Conservation (phyloP, 2,888 invertebrate species). For the Laothoe populi region DNA sequence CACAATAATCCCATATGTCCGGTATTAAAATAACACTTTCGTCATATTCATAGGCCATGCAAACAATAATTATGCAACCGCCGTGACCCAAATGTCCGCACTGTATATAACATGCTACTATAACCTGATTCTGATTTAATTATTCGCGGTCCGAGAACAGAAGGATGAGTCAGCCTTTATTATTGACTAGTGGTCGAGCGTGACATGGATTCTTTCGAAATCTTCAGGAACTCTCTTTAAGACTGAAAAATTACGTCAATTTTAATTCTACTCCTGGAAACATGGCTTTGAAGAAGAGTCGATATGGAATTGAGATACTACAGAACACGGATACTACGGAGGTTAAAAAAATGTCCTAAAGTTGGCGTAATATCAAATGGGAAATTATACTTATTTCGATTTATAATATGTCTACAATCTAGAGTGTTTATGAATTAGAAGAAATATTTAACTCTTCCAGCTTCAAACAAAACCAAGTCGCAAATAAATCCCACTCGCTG, state of each 20-base stretch:
- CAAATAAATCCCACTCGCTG: too few species aligned
- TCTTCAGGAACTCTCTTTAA: not conserved
- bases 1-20: conserved; percentile 2
- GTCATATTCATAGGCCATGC: conserved; percentile 17
- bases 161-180: conserved; percentile 19
- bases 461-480: too few species aligned
- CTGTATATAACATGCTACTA: conserved; percentile 26
- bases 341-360: too few species aligned
- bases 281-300: too few species aligned
- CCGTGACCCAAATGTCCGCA: conserved; percentile 30
- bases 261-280: too few species aligned
- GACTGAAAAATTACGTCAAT: not conserved
- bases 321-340: too few species aligned
- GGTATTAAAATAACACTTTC: conserved; percentile 23
- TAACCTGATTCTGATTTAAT: conserved; percentile 23
- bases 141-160: conserved; percentile 20
- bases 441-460: too few species aligned
- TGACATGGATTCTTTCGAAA: not conserved
- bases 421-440: too few species aligned
- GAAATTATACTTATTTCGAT: too few species aligned
- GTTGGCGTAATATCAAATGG: too few species aligned
- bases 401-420: too few species aligned
- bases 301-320: too few species aligned
- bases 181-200: not conserved
- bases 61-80: conserved; percentile 31